Evolutionary conservation across 2,113 vertebrate species (phyloP), one percentile per base, ranked within the genome.

Genomic region (Sander vitreus): DNA sequence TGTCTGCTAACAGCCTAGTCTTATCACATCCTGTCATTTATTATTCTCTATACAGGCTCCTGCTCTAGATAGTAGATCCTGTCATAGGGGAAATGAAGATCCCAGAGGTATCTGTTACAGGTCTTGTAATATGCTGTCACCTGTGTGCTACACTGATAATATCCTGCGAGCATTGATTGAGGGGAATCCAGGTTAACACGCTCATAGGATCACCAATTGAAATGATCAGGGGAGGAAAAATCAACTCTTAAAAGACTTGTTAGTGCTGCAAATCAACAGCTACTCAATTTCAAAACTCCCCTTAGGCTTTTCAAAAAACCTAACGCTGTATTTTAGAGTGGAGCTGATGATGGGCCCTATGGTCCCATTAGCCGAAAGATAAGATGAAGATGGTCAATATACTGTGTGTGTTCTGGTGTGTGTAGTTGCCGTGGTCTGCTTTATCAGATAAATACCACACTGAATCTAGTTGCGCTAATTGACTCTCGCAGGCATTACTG

Each of bases 401-500:
- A 45, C 74, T 11, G 10, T 13, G 6, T 69, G 87, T 75, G 75
- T 80, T 67, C 68, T 84, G 70, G 70, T 87, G 89, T 74, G 83
- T 87, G 88, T 76, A 81, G 78, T 88, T 87, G 88, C 85, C 21
- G 51, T 62, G 30, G 72, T 66, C 81, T 81, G 91, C 85, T 92
- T 85, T 60, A 81, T 88, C 89, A 85, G 91, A 93, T 94, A 94
- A 93, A 94, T 93, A 91, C 89, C 47, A 47, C 91, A 89, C 91
- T 93, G 89, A 92, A 94, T 94, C 94, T 91, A 84, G 86, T 84
- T 70, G 85, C 10, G 54, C 93, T 95, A 95, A 95, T 95, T 95
- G 93, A 95, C 94, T 94, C 93, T 92, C 93, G 88, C 94, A 92
- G 93, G 92, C 93, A 94, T 94, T 94, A 94, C 91, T 73, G 91